phyloP scores from a whole-genome alignment of 2,797 vertebrate species.

The Amblyopsis hoosieri region DNA sequence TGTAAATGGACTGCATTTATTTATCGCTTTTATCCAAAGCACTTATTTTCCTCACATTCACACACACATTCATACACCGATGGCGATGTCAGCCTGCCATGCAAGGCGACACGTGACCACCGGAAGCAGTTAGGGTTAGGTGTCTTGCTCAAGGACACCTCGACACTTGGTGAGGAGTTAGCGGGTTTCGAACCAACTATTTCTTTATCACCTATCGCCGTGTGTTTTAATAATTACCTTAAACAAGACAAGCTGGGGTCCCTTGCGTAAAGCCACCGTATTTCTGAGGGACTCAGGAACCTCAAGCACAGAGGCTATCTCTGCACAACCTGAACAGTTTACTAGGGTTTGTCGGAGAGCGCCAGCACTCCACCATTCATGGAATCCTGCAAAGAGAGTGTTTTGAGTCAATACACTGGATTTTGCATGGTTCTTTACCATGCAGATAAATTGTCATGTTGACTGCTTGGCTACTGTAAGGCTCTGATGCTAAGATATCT shows the following conservation, averaged over 20 bases:
- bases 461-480: not conserved
- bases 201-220: too few species aligned
- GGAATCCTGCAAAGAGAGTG: slow-evolving; percentile 66
- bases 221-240: slow-evolving; percentile 77
- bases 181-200: too few species aligned
- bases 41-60: too few species aligned
- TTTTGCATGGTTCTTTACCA: not conserved
- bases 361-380: slow-evolving; percentile 75
- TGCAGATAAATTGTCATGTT: not conserved
- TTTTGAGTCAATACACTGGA: not conserved
- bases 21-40: too few species aligned
- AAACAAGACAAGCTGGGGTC: slow-evolving; percentile 84
- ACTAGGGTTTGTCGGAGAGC: slow-evolving; percentile 60
- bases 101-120: too few species aligned
- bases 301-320: slow-evolving; percentile 73
- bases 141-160: too few species aligned
- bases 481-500: too few species aligned
- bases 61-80: too few species aligned
- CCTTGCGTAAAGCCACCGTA: slow-evolving; percentile 68
- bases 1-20: too few species aligned
- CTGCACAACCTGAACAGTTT: slow-evolving; percentile 80
- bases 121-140: too few species aligned
- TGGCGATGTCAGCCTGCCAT: too few species aligned
- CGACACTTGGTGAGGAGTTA: too few species aligned
- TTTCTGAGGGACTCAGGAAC: slow-evolving; percentile 65